Evolutionary conservation across 2,113 vertebrate genomes (phyloP), one percentile per base, ranked within the genome.

Genomic region (Arenaria interpres): DNA sequence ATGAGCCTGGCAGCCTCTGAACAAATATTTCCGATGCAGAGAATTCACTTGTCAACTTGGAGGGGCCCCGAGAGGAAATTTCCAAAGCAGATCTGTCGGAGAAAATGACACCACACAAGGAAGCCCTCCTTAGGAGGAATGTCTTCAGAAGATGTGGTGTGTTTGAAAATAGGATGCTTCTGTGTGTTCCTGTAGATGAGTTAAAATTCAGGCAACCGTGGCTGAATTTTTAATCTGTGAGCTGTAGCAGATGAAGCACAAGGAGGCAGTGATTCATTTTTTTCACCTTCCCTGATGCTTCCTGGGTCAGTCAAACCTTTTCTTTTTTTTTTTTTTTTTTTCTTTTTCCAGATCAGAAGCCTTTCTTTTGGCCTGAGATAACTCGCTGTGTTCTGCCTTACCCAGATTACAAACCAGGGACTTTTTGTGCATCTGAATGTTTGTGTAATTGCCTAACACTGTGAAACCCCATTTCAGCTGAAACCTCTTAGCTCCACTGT

Each of bases 1-100:
- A 96, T 85, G 83, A 93, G 95, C 89, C 85, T 95, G 96, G 93
- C 90, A 97, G 92, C 68, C 92, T 93, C 88, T 90, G 96, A 97
- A 96, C 90, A 96, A 93, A 95, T 96, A 97, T 95, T 97, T 96
- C 94, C 71, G 77, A 96, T 78, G 83, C 80, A 72, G 48, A 93
- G 76, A 92, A 92, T 78, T 95, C 95, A 73, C 90, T 93, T 97
- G 94, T 93, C 94, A 95, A 69, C 28, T 69, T 68, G 69, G 72
- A 95, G 80, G 73, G 90, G 95, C 83, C 93, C 60, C 30, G 24
- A 59, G 96, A 96, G 94, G 86, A 95, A 96, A 94, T 93, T 93
- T 96, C 95, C 92, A 90, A 93, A 78, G 95, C 83, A 90, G 90
- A 94, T 92, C 90, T 94, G 92, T 95, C 43, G 35, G 88, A 95